Base-by-base conservation (phyloP, 2,797 vertebrate genomes). In the Sparus aurata region DNA sequence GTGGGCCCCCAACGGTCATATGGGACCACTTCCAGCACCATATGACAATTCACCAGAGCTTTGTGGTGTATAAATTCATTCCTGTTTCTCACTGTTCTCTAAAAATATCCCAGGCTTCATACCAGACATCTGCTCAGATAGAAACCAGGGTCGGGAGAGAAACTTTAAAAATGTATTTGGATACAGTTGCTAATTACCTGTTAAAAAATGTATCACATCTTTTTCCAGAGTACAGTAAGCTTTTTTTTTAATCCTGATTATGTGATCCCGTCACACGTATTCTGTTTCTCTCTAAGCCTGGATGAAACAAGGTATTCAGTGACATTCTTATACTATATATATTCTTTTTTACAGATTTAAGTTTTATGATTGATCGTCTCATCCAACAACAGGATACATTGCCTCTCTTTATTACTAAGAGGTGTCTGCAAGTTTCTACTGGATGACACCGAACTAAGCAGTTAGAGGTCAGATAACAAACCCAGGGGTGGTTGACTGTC, bases 31-130 rank as follows among this genome's bases (percentile, higher is more conserved):
- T 87, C 79, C 60, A 84, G 46, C 76, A 75, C 69, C 59, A 60
- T 54, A 52, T 69, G 41, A 87, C 23, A 59, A 80, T 79, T 83
- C 68, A 79, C 79, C 64, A 80, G 87, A 87, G 89, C 54, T 27
- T 80, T 86, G 73, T 72, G 77, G 80, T 89, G 84, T 81, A 68
- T 66, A 80, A 20, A 30, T 66, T 72, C 70, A 77, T 73, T 75
- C 73, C 66, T 13, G 11, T 92, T 92, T 90, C 85, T 82, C 85
- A 82, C 55, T 69, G 78, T 58, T 62, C 6, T 77, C 76, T 87
- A 91, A 84, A 92, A 86, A 88, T 87, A 90, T 58, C 61, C 6
- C 23, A 13, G 60, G 46, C 54, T 60, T 38, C 22, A 46, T n/a
- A 17, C 4, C 47, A 55, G 17, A 72, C 76, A 65, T 80, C 57